Base-by-base conservation (phyloP, 1,140 invertebrate species). In the Scaptomyza pallida region DNA sequence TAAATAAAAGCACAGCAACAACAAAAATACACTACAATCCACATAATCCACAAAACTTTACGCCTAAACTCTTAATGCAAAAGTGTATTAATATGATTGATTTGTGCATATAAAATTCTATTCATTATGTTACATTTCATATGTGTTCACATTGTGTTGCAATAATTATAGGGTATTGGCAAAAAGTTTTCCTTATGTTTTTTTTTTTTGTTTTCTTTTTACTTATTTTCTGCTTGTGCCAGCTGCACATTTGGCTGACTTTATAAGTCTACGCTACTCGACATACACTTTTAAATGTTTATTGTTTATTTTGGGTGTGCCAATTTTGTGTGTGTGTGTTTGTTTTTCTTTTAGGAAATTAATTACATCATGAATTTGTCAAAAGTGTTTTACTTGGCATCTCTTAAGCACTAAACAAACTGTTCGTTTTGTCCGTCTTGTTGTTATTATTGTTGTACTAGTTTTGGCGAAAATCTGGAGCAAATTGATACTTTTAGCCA, bases 331-430 rank as follows among this genome's bases (percentile, higher is more conserved):
- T 68, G n/a, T n/a, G n/a, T n/a, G n/a, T n/a, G n/a, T n/a, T n/a
- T n/a, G n/a, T n/a, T n/a, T 64, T 76, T 57, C 52, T 69, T 45
- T 45, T 61, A 17, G 55, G 44, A 78, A 88, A 81, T 88, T 81
- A 86, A 86, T 85, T 88, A 77, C 70, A 86, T 80, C 76, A 80
- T 74, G 80, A 77, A 72, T 85, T 85, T 86, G 80, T 86, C 81
- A 85, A 85, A 75, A 83, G 57, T 72, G 61, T 59, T 68, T 40
- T 30, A 8, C 26, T 35, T 35, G 56, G 16, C 26, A 2, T 41
- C 30, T 52, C 8, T n/a, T n/a, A 26, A 17, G 19, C 23, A 5
- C 4, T 21, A 30, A 52, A 52, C 17, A 26, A 60, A 51, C 17
- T 13, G 44, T 40, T 50, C 59, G n/a, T 35, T 60, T 45, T n/a